Percentiles rank a stretch among this genome's conserved stretches.
These are phyloP conservation scores for Acromyrmex echinatior DNA, from an alignment of 1,140 invertebrate species.

Conservation along the genomic window DNA sequence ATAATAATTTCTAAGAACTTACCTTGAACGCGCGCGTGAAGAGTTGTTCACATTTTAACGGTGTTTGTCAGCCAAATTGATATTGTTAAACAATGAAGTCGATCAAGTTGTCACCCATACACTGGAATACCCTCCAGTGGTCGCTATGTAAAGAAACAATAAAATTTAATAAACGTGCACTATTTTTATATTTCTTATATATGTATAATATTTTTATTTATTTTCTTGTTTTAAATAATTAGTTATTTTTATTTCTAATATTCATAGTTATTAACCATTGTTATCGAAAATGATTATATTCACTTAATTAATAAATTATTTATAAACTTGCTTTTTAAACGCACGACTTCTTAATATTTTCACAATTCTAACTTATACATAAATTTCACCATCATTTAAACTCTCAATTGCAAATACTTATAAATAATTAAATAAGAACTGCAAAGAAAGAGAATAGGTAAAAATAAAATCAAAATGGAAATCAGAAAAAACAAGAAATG, in stretches of 20 bases:
- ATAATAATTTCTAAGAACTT: not conserved
- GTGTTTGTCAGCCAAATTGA: not conserved
- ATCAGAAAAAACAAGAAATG: too few relatives aligned
- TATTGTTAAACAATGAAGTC: not conserved
- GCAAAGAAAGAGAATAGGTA: not conserved
- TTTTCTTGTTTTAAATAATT: not conserved
- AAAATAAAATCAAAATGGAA: not conserved
- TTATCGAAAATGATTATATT: not conserved
- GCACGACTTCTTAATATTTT: not conserved
- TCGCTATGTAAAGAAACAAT: not conserved
- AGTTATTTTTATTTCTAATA: conserved; percentile 6
- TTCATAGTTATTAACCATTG: not conserved
- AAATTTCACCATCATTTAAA: not conserved
- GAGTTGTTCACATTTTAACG: not conserved
- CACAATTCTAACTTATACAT: not conserved
- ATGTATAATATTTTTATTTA: not conserved
- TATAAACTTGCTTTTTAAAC: not conserved
- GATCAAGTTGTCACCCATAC: not conserved
- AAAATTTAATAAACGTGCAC: not conserved
- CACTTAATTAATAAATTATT: conserved; percentile 19
- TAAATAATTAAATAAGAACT: not conserved
- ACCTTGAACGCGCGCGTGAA: not conserved
- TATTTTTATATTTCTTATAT: not conserved
- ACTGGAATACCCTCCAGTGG: not conserved
- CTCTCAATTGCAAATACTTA: not conserved